These are phyloP conservation scores for Falco punctatus DNA, from an alignment of 2,113 vertebrate genomes.

Conservation along the genomic window DNA sequence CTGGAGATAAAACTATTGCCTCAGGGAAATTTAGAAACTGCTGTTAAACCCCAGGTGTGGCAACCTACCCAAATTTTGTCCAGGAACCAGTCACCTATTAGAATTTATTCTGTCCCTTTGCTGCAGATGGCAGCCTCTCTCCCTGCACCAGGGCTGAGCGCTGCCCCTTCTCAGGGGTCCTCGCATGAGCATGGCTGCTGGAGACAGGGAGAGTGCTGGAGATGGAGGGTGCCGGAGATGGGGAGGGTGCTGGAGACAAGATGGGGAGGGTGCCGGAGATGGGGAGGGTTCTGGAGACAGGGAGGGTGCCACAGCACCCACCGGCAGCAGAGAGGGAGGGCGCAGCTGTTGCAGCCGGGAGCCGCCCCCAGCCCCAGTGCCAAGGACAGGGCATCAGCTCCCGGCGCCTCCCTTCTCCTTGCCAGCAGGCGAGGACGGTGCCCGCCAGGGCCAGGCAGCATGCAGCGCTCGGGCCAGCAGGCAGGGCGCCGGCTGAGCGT, in stretches of 20 bases:
- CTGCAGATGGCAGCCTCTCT: neutral
- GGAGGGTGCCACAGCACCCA: neutral
- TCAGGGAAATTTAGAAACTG: neutral
- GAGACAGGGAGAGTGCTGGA: neutral
- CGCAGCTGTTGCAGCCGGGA: neutral
- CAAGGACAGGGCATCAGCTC: neutral
- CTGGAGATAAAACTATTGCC: neutral
- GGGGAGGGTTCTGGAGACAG: no score
- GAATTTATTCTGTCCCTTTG: neutral
- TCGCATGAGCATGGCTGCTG: rapidly evolving
- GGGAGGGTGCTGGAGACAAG: no score
- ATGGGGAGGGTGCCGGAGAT: neutral
- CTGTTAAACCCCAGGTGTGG: neutral
- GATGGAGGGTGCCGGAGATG: no score
- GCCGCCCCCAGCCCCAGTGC: neutral
- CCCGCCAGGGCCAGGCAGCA: neutral
- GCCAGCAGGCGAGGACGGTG: neutral
- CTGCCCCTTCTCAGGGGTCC: neutral
- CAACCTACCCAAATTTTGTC: neutral
- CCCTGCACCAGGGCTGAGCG: rapidly evolving
- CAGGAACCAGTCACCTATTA: neutral
- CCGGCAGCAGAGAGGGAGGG: neutral
- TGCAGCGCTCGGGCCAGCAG: rapidly evolving
- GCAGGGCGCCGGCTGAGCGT: neutral
- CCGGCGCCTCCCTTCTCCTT: neutral